These are phyloP conservation scores for Pachliopta kotzebuea DNA, from an alignment of 2,888 invertebrate genomes.

Conservation along the genomic window DNA sequence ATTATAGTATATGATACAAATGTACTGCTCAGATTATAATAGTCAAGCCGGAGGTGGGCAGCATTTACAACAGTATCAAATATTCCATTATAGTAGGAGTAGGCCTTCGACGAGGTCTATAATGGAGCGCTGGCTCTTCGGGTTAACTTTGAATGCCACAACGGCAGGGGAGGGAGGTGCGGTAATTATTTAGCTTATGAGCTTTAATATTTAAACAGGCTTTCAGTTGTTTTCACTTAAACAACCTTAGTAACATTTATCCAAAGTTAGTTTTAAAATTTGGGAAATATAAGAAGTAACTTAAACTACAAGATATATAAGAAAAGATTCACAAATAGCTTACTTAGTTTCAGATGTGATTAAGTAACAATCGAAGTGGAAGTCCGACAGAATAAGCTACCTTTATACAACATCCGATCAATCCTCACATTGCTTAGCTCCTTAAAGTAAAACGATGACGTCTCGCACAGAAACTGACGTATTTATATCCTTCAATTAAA, in stretches of 20 bases:
- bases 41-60: conserved; percentile 45
- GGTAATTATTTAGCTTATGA: conserved; percentile 42
- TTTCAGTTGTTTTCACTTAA: not conserved
- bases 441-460: too few relatives aligned
- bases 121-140: conserved; percentile 52
- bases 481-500: too few relatives aligned
- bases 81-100: conserved; percentile 68
- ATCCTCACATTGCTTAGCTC: too few relatives aligned
- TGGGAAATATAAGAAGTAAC: too few relatives aligned
- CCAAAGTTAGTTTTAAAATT: not conserved
- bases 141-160: conserved; percentile 38
- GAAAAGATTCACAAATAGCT: too few relatives aligned
- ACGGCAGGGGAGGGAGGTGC: conserved; percentile 15
- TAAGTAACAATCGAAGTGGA: too few relatives aligned
- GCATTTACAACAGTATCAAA: conserved; percentile 64
- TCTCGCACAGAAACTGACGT: too few relatives aligned
- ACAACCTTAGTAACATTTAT: not conserved
- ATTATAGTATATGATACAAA: too few relatives aligned
- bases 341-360: too few relatives aligned
- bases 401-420: too few relatives aligned
- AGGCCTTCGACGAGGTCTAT: conserved; percentile 54
- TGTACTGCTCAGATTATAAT: conserved; percentile 56
- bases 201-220: not conserved
- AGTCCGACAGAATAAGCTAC: too few relatives aligned
- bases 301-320: too few relatives aligned